A percentile compares a stretch with the other conserved stretches of the same genome.
phyloP scores from a whole-genome alignment of 2,797 vertebrate species.

The Dipus sagitta region DNA sequence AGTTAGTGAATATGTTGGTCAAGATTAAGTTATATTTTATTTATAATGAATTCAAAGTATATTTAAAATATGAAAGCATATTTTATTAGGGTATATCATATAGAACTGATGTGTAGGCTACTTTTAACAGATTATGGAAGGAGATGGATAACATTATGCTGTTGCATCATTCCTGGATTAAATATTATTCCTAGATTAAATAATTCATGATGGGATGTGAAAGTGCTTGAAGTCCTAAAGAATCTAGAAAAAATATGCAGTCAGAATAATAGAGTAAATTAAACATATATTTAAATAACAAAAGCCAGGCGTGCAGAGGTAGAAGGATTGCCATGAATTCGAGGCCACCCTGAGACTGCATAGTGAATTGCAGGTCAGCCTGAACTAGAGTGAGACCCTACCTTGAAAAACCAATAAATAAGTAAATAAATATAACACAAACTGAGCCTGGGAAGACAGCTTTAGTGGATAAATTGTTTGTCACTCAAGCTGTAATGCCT shows the following conservation, averaged over 20 bases:
- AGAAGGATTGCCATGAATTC: too few relatives aligned
- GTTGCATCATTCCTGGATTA: not conserved
- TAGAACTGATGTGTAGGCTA: not conserved
- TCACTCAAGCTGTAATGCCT: too few relatives aligned
- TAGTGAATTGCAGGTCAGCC: too few relatives aligned
- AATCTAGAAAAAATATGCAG: not conserved
- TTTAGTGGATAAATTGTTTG: not conserved
- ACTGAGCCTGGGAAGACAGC: not conserved
- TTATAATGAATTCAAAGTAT: not conserved
- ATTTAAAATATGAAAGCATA: not conserved
- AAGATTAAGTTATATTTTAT: not conserved
- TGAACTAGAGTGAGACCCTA: too few relatives aligned
- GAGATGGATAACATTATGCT: not conserved
- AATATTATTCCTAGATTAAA: not conserved
- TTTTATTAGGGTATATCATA: not conserved
- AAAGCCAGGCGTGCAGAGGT: too few relatives aligned
- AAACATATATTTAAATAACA: not conserved
- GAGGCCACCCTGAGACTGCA: too few relatives aligned
- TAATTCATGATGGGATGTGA: not conserved
- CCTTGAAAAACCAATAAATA: too few relatives aligned
- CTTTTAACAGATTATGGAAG: not conserved
- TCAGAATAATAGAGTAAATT: not conserved
- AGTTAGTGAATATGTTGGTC: not conserved
- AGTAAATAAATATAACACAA: too few relatives aligned
- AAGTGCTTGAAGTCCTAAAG: not conserved